phyloP scores from a whole-genome alignment of 2,113 vertebrate species.

The Eulacestoma nigropectus region DNA sequence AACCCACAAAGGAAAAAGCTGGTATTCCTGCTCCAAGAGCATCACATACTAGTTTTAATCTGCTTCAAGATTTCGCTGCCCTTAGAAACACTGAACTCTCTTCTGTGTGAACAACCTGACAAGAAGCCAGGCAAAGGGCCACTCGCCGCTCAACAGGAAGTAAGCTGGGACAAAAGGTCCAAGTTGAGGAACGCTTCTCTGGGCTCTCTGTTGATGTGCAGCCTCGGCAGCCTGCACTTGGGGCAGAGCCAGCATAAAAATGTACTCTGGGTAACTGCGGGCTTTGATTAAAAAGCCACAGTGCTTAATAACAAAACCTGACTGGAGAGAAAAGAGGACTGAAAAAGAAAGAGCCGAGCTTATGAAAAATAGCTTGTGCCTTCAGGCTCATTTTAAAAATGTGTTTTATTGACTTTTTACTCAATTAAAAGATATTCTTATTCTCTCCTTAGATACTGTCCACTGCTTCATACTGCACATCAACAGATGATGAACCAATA shows the following conservation, averaged over 20 bases:
- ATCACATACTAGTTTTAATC: constrained; percentile 47
- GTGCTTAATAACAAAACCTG: constrained; percentile 34
- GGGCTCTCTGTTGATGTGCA: constrained; percentile 72
- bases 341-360: not conserved
- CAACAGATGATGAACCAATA: not conserved
- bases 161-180: constrained; percentile 81
- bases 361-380: not conserved
- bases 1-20: not conserved
- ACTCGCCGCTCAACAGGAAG: constrained; percentile 80
- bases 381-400: constrained; percentile 32
- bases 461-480: not conserved
- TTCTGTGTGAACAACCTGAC: constrained; percentile 65
- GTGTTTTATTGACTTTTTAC: constrained; percentile 38
- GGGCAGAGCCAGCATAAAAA: constrained; percentile 65
- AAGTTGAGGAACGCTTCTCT: constrained; percentile 75
- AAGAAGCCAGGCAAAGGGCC: constrained; percentile 62
- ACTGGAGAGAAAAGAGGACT: not conserved
- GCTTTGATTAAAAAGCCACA: constrained; percentile 59
- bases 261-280: constrained; percentile 40
- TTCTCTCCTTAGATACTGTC: not conserved
- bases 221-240: constrained; percentile 69
- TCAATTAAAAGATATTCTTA: constrained; percentile 38
- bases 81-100: constrained; percentile 59
- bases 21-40: not conserved
- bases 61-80: constrained; percentile 30